Percentiles rank a stretch among this genome's conserved stretches.
Evolutionary conservation across 2,113 vertebrate genomes (phyloP).

Genomic region (Corapipo altera): DNA sequence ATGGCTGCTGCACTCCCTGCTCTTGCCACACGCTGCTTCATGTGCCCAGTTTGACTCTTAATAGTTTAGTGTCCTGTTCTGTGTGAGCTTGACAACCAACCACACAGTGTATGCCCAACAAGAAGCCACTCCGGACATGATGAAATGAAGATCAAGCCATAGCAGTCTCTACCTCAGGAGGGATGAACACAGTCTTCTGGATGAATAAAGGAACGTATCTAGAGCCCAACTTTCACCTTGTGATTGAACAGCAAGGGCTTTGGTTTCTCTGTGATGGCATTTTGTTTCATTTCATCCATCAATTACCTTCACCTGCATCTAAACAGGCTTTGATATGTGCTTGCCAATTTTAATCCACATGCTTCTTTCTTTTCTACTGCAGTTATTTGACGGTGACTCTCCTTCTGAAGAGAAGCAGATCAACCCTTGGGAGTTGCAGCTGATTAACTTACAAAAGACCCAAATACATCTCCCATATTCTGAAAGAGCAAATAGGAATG

Average conservation of each 20-base stretch:
- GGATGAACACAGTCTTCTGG: not conserved
- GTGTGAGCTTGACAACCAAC: not conserved
- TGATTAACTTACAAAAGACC: constrained; percentile 9
- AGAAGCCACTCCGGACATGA: not conserved
- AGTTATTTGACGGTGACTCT: not conserved
- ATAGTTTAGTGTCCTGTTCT: not conserved
- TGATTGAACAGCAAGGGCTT: not conserved
- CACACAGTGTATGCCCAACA: not conserved
- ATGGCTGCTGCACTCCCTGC: not conserved
- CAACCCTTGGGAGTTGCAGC: not conserved
- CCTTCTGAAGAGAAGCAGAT: not conserved
- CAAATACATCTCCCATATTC: constrained; percentile 1
- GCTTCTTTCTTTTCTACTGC: not conserved
- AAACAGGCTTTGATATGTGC: not conserved
- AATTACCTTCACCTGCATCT: not conserved
- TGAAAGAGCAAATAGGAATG: not conserved
- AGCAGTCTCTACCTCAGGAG: not conserved
- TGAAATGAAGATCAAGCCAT: not conserved
- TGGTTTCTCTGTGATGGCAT: not conserved
- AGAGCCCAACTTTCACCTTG: not conserved
- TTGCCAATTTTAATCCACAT: not conserved
- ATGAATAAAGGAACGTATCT: not conserved
- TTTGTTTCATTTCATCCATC: not conserved
- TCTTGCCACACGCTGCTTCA: not conserved
- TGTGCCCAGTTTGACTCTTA: not conserved